These are phyloP conservation scores for Aleadryas rufinucha DNA, from an alignment of 2,113 vertebrate genomes.

Conservation along the genomic window DNA sequence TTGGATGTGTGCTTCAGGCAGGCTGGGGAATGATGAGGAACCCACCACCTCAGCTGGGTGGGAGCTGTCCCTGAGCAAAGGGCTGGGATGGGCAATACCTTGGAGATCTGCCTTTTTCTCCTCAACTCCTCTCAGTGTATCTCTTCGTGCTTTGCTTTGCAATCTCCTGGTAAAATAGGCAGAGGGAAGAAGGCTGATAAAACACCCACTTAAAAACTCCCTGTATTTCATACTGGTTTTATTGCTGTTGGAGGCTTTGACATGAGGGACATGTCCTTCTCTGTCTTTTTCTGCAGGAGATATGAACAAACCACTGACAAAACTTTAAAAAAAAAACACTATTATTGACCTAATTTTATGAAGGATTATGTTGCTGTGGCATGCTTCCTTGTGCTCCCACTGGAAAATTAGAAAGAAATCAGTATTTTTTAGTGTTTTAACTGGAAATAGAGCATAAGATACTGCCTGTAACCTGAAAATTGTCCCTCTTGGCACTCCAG, in stretches of 20 bases:
- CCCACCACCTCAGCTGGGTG: background rate
- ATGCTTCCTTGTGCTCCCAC: constrained; percentile 9
- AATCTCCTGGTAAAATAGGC: background rate
- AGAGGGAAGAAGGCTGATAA: background rate
- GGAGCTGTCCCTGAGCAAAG: background rate
- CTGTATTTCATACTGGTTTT: constrained; percentile 8
- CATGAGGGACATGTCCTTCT: background rate
- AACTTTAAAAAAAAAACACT: background rate
- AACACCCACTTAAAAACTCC: background rate
- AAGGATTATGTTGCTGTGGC: background rate
- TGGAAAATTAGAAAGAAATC: background rate
- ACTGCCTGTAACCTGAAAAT: background rate
- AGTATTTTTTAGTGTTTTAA: background rate
- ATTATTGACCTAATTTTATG: constrained; percentile 48
- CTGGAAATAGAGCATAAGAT: background rate
- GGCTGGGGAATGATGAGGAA: background rate
- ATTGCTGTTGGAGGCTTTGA: background rate
- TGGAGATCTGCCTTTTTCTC: background rate
- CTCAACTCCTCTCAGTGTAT: background rate
- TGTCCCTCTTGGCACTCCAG: background rate
- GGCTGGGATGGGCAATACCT: background rate
- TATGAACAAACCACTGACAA: constrained; percentile 34
- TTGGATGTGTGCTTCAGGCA: background rate
- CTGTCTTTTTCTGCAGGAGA: background rate
- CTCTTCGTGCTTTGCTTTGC: background rate